Evolutionary conservation across 2,113 vertebrate genomes (phyloP), one percentile per base, ranked within the genome.

Genomic region (Ibidorhyncha struthersii): DNA sequence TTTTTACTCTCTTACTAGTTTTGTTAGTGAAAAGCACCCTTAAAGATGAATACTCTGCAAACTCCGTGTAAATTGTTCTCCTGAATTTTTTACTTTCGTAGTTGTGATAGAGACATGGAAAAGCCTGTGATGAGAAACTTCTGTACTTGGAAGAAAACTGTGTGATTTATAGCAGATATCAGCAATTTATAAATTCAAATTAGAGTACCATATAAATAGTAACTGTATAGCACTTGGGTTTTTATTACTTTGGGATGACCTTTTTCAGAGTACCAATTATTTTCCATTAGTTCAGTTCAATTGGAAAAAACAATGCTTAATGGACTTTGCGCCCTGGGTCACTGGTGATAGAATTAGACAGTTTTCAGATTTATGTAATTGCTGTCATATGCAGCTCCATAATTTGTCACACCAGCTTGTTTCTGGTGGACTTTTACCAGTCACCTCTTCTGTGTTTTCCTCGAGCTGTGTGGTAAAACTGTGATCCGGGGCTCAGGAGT

Each of bases 211-310:
- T 87, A 87, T 49, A 55, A 93, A 70, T n/a, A 96, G 70, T 52
- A 47, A 62, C 61, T 89, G 36, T 77, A 49, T 74, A 74, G 50
- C 77, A 58, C 55, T 95, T 93, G 19, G 40, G 38, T 84, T 94
- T 93, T 70, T 74, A 74, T 89, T 96, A 36, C 50, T 90, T 95
- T 43, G 29, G 7, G 86, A 53, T 86, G 87, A 91, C 94, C 90
- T 96, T 95, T 96, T 83, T 45, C 91, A 85, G 43, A 67, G 26
- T 59, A 83, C 82, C 50, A 92, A 81, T 95, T 95, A 81, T 76
- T 95, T 97, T 83, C 58, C 82, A 92, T 96, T 95, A 90, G 53
- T 84, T 95, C 49, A 56, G 55, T 96, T 97, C 88, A 89, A 7
- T 27, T 92, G 90, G 40, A 76, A 89, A 82, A 94, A 79, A 32